Percentiles rank a stretch among this genome's conserved stretches.
phyloP scores from a whole-genome alignment of 2,888 invertebrate species.

The Ormyrus thymus region DNA sequence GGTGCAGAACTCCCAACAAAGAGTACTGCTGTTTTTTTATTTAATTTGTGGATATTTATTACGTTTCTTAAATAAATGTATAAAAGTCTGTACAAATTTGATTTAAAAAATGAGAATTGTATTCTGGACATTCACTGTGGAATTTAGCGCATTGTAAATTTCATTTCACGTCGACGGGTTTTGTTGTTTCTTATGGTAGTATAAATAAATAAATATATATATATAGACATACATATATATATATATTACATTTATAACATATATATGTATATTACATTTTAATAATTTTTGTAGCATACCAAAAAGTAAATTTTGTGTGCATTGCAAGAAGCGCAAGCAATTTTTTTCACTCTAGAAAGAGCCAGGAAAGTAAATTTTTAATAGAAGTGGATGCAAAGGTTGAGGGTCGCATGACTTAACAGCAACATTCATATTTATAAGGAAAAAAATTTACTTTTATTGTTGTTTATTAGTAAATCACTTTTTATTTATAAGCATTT shows the following conservation, averaged over 20 bases:
- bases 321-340: conserved; percentile 49
- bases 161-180: conserved; percentile 21
- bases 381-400: conserved; percentile 21
- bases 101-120: not conserved
- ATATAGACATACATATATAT: too few relatives aligned
- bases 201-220: too few relatives aligned
- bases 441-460: not conserved
- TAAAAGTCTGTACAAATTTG: not conserved
- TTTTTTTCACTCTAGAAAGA: conserved; percentile 4
- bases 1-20: not conserved
- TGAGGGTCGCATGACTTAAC: conserved; percentile 27
- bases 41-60: not conserved
- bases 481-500: too few relatives aligned
- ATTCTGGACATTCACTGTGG: conserved; percentile 4
- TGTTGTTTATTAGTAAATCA: too few relatives aligned
- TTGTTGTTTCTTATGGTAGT: conserved; percentile 29
- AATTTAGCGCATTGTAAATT: not conserved
- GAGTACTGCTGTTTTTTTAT: not conserved
- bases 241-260: conserved; percentile 15
- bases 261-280: not conserved
- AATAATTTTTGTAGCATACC: conserved; percentile 12
- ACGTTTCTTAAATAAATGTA: conserved; percentile 1
- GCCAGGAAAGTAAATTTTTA: conserved; percentile 11
- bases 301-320: conserved; percentile 47
- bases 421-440: conserved; percentile 26